Percentiles rank a stretch among this genome's conserved stretches.
Evolutionary conservation across 2,113 vertebrate genomes (phyloP).

Genomic region (Deroptyus accipitrinus): DNA sequence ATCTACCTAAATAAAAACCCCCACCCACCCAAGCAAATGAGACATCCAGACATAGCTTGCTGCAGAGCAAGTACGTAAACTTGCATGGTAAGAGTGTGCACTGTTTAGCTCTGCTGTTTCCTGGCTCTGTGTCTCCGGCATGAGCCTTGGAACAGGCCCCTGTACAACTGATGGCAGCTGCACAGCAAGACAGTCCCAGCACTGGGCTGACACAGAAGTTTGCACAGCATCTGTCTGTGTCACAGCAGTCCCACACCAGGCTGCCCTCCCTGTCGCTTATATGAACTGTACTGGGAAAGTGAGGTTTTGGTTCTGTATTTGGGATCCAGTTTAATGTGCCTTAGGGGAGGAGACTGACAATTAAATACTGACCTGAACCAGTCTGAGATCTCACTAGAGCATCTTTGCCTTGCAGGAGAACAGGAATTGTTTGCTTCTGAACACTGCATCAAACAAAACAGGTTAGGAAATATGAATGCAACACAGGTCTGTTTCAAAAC

Average conservation of each 20-base stretch:
- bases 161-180: background rate
- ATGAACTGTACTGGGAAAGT: background rate
- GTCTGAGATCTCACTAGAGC: slow-evolving; percentile 93
- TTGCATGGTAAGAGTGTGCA: fast-evolving
- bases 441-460: slow-evolving; percentile 74
- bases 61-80: background rate
- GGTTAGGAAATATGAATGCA: background rate
- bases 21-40: background rate
- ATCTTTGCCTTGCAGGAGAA: slow-evolving; percentile 85
- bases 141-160: background rate
- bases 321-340: background rate
- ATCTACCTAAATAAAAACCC: background rate
- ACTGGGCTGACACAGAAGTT: background rate
- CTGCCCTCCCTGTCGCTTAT: background rate
- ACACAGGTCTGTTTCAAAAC: background rate
- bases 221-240: background rate
- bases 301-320: background rate
- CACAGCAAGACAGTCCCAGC: background rate
- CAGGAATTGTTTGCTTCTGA: slow-evolving; percentile 89
- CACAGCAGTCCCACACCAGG: background rate
- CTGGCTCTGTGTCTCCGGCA: background rate
- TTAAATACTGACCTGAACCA: slow-evolving; percentile 85
- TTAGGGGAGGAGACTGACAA: background rate
- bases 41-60: background rate
- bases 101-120: background rate